phyloP scores from a whole-genome alignment of 2,797 vertebrate genomes.

The Meriones psammophilus region DNA sequence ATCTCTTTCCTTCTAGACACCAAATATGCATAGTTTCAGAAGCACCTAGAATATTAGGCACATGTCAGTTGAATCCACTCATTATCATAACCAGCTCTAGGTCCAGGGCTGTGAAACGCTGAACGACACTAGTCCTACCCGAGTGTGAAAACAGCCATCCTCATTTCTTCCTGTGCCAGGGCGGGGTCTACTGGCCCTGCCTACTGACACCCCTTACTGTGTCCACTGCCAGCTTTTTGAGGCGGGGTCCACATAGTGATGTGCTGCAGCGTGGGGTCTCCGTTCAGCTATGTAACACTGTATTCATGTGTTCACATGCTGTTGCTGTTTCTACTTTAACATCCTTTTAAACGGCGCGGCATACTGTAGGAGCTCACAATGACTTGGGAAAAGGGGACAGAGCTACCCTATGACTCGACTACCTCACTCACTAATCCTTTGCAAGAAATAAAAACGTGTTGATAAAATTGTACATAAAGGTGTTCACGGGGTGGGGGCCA shows the following conservation, averaged over 20 bases:
- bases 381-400: not conserved
- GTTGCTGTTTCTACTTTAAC: not conserved
- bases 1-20: conserved; percentile 83
- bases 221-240: not conserved
- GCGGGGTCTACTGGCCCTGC: not conserved
- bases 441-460: not conserved
- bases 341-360: not conserved
- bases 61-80: not conserved
- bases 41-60: conserved; percentile 61
- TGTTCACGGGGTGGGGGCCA: not conserved
- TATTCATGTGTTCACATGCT: not conserved
- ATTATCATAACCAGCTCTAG: not conserved
- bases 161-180: not conserved
- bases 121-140: not conserved
- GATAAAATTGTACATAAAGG: not conserved
- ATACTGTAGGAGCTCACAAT: not conserved
- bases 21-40: conserved; percentile 70
- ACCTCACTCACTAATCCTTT: not conserved
- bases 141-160: not conserved
- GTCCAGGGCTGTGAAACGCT: not conserved
- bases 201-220: not conserved
- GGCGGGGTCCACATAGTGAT: not conserved
- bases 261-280: not conserved
- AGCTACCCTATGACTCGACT: not conserved
- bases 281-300: not conserved